phyloP scores from a whole-genome alignment of 1,140 invertebrate species.

The Trachymyrmex cornetzi region DNA sequence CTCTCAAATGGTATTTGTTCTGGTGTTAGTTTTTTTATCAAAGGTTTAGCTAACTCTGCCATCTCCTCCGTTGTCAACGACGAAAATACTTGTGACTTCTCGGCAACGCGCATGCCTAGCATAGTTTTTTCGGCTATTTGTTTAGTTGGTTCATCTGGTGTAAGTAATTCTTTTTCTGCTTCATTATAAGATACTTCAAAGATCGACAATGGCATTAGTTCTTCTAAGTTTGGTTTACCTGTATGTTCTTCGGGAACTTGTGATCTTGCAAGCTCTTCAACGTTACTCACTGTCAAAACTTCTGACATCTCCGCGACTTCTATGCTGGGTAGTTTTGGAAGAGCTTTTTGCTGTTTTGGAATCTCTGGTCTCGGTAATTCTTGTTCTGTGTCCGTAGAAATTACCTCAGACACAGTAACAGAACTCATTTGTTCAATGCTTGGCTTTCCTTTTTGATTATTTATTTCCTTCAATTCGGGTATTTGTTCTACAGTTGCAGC shows the following conservation, averaged over 20 bases:
- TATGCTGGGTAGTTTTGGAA: constrained; percentile 73
- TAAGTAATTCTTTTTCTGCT: constrained; percentile 73
- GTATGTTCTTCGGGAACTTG: constrained; percentile 74
- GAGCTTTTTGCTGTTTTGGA: constrained; percentile 73
- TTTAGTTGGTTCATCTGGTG: constrained; percentile 71
- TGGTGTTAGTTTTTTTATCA: constrained; percentile 70
- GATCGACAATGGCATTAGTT: constrained; percentile 76
- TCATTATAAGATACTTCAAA: constrained; percentile 79
- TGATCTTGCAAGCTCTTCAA: constrained; percentile 70
- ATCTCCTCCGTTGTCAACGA: constrained; percentile 76
- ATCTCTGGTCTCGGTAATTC: constrained; percentile 66
- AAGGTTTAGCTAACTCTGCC: constrained; percentile 59
- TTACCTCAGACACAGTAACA: constrained; percentile 77
- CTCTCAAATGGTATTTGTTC: constrained; percentile 81
- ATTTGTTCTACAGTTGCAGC: constrained; percentile 75
- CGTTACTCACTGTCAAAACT: constrained; percentile 72
- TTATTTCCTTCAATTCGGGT: constrained; percentile 64
- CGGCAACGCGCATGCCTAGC: constrained; percentile 74
- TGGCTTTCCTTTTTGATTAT: constrained; percentile 67
- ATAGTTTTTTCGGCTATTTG: constrained; percentile 78
- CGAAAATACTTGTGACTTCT: constrained; percentile 79
- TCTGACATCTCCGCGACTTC: constrained; percentile 80
- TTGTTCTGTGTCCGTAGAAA: constrained; percentile 77
- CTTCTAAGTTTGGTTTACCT: constrained; percentile 76
- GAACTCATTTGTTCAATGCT: constrained; percentile 78